phyloP scores from a whole-genome alignment of 92 coral and sea anemone species.

The Porites divaricata region DNA sequence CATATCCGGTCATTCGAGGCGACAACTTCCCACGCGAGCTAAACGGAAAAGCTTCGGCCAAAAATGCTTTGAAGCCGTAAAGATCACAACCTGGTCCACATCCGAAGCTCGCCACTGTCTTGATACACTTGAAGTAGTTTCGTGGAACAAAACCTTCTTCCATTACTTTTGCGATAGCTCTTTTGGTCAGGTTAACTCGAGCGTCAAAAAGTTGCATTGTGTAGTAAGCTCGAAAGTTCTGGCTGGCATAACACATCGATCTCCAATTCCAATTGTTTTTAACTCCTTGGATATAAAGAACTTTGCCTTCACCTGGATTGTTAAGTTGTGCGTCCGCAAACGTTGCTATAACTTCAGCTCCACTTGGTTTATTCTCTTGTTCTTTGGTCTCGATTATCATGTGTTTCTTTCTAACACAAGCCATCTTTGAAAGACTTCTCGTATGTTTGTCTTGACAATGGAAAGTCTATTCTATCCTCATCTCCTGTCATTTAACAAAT shows the following conservation, averaged over 20 bases:
- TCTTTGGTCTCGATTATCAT: not conserved
- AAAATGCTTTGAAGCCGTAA: slow-evolving; percentile 66
- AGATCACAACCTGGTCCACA: slow-evolving; percentile 78
- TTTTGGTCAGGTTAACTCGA: slow-evolving; percentile 44
- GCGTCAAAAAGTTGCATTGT: slow-evolving; percentile 59
- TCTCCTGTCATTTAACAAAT: too few relatives aligned
- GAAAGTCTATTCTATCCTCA: not conserved
- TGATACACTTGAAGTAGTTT: slow-evolving; percentile 33
- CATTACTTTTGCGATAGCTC: slow-evolving; percentile 47
- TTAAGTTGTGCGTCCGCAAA: slow-evolving; percentile 47
- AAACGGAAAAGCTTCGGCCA: slow-evolving; percentile 62
- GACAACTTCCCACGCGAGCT: slow-evolving; percentile 40
- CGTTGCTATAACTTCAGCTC: slow-evolving; percentile 25
- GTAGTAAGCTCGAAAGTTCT: slow-evolving; percentile 74
- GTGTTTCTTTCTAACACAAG: not conserved
- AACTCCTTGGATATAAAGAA: slow-evolving; percentile 55
- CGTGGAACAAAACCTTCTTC: slow-evolving; percentile 37
- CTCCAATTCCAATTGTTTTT: slow-evolving; percentile 69
- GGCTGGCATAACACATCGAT: slow-evolving; percentile 72
- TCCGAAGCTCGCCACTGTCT: slow-evolving; percentile 55
- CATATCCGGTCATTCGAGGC: slow-evolving; percentile 62
- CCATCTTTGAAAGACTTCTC: not conserved
- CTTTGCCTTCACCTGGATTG: slow-evolving; percentile 67
- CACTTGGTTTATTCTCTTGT: slow-evolving; percentile 11
- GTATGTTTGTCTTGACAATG: not conserved